These are phyloP conservation scores for Xenopus petersii DNA, from an alignment of 2,797 vertebrate genomes.

Conservation along the genomic window DNA sequence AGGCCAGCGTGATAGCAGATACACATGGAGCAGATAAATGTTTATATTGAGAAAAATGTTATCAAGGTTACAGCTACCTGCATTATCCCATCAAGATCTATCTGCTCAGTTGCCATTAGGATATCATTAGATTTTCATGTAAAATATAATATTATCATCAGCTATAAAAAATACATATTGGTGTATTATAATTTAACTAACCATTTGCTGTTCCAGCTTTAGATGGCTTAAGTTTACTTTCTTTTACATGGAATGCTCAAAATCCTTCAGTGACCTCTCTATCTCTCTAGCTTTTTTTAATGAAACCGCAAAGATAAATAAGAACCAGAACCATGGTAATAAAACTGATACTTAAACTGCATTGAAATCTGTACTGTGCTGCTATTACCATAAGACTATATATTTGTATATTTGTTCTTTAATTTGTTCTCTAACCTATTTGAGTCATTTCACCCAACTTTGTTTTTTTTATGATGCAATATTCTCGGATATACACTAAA, in stretches of 20 bases:
- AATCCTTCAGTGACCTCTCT: background rate
- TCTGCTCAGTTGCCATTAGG: no score
- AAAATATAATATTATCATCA: no score
- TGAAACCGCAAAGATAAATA: conserved; percentile 16
- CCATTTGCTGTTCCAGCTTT: no score
- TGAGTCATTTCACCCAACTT: conserved; percentile 3
- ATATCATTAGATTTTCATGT: no score
- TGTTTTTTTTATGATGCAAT: conserved; percentile 13
- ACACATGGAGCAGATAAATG: no score
- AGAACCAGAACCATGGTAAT: background rate
- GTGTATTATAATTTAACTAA: no score
- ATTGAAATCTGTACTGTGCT: conserved; percentile 32
- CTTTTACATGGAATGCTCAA: background rate
- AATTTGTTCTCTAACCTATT: conserved; percentile 1
- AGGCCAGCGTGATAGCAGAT: no score
- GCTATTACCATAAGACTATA: conserved; percentile 7
- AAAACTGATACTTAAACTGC: conserved; percentile 40
- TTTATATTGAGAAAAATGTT: no score
- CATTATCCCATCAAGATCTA: no score
- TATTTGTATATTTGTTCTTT: background rate
- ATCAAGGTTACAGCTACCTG: no score
- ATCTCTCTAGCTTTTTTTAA: background rate
- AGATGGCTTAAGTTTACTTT: background rate
- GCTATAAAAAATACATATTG: no score
- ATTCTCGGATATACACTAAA: background rate